phyloP scores from a whole-genome alignment of 1,140 invertebrate species.

The Bombyx mandarina region DNA sequence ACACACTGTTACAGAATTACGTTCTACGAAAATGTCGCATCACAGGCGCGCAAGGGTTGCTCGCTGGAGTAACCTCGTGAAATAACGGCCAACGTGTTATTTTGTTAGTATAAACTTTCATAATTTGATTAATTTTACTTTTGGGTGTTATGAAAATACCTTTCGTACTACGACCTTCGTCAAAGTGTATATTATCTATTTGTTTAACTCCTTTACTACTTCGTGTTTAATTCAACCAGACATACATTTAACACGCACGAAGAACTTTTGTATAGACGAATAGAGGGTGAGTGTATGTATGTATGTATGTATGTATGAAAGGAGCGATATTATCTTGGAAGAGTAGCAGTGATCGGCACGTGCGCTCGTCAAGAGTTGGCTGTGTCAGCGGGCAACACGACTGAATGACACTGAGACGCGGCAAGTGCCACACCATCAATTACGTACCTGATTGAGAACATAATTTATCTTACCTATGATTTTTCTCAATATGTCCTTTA shows the following conservation, averaged over 20 bases:
- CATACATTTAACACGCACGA: no score
- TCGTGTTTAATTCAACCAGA: no score
- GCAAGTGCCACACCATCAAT: conserved; percentile 49
- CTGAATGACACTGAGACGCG: conserved; percentile 28
- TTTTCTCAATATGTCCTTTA: not conserved
- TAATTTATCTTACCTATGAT: conserved; percentile 21
- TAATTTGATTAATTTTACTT: conserved; percentile 41
- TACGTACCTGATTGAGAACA: conserved; percentile 53
- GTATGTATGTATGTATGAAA: no score
- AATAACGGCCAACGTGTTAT: conserved; percentile 36
- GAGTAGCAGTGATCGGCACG: conserved; percentile 57
- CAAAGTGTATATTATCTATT: not conserved
- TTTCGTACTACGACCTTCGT: conserved; percentile 1
- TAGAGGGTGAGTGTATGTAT: no score
- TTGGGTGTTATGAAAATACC: conserved; percentile 5
- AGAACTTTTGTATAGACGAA: no score
- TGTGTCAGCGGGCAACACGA: conserved; percentile 42
- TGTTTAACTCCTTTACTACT: not conserved
- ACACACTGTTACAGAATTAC: conserved; percentile 44
- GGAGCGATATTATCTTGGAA: conserved; percentile 40
- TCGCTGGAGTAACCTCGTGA: conserved; percentile 33
- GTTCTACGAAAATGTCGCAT: conserved; percentile 52
- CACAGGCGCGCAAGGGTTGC: conserved; percentile 33
- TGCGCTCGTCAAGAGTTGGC: conserved; percentile 43
- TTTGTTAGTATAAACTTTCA: conserved; percentile 33